These are phyloP conservation scores for Semnopithecus entellus DNA, from an alignment of 2,113 vertebrate genomes.

Conservation along the genomic window DNA sequence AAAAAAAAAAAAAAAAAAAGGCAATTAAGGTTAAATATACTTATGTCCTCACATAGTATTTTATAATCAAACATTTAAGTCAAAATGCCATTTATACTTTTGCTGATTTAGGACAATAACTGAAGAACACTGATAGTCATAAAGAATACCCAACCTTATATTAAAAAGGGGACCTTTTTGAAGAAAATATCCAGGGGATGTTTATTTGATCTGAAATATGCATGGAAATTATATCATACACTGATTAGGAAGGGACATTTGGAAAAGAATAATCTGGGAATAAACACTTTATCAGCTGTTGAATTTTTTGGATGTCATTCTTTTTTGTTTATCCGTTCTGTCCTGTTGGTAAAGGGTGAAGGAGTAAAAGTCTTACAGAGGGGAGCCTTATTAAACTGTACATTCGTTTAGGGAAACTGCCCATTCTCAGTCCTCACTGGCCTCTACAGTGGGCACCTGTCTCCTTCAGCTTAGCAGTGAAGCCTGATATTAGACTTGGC, in stretches of 20 bases:
- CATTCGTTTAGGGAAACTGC: neutral
- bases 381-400: neutral
- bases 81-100: neutral
- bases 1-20: neutral
- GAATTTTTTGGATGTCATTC: neutral
- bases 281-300: neutral
- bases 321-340: neutral
- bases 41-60: slow-evolving; percentile 14
- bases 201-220: slow-evolving; percentile 38
- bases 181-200: neutral
- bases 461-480: neutral
- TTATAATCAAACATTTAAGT: neutral
- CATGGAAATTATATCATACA: neutral
- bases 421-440: neutral
- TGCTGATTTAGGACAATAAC: neutral
- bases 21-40: neutral
- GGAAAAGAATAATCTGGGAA: neutral
- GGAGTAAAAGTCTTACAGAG: neutral
- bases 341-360: neutral
- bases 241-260: neutral
- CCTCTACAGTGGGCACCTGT: neutral
- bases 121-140: neutral
- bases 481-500: neutral
- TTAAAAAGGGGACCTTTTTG: neutral
- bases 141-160: neutral